Evolutionary conservation across 2,888 invertebrate genomes (phyloP).

Genomic region (Lasioglossum malachurum): DNA sequence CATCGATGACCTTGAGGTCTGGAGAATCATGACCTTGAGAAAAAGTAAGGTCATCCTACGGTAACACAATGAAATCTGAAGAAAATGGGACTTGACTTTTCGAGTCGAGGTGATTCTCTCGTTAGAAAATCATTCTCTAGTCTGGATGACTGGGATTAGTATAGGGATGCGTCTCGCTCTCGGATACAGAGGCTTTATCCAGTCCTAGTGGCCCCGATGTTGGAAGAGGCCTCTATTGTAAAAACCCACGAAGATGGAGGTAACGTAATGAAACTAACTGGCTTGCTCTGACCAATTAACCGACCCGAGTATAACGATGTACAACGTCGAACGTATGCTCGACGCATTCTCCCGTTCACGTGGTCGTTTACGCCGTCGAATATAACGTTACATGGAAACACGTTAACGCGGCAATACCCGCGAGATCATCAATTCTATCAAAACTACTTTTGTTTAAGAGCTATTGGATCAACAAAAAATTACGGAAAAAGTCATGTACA

Average conservation of each 20-base stretch:
- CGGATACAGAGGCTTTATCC: conserved; percentile 44
- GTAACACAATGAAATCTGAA: too few relatives aligned
- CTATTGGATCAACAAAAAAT: too few relatives aligned
- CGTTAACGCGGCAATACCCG: too few relatives aligned
- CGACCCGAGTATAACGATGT: conserved; percentile 69
- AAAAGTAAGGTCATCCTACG: too few relatives aligned
- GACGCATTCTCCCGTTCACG: conserved; percentile 65
- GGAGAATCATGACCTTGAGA: too few relatives aligned
- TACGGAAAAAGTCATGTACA: too few relatives aligned
- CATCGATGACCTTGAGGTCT: too few relatives aligned
- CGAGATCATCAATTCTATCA: too few relatives aligned
- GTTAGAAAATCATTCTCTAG: not conserved
- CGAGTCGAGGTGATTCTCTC: not conserved
- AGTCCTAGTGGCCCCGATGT: conserved; percentile 77
- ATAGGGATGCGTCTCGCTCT: conserved; percentile 20
- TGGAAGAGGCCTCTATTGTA: conserved; percentile 76
- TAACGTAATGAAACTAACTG: conserved; percentile 83
- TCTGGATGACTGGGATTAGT: not conserved
- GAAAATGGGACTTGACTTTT: not conserved
- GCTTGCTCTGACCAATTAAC: conserved; percentile 81
- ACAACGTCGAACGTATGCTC: conserved; percentile 77
- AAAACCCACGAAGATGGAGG: conserved; percentile 81
- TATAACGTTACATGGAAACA: conserved; percentile 37
- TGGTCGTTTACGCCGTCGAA: conserved; percentile 51
- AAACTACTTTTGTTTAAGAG: too few relatives aligned